Conservation (phyloP, 2,797 vertebrate genomes). For the Enteromius afrohamiltoni region DNA sequence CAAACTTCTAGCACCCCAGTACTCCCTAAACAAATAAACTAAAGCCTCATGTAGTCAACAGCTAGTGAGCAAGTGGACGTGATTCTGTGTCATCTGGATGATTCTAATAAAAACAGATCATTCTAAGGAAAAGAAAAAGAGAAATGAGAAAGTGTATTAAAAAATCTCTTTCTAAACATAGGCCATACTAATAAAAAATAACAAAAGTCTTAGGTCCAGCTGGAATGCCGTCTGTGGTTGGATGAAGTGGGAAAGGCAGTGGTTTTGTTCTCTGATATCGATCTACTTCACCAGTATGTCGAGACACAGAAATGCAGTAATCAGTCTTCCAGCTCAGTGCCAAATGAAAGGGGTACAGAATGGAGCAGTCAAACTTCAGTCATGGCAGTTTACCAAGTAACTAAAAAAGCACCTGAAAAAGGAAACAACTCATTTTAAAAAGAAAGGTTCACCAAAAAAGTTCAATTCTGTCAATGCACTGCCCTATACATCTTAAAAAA, state of each 20-base stretch:
- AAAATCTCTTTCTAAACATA: conserved; percentile 32
- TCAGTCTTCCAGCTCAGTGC: conserved; percentile 64
- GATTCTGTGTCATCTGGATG: neutral
- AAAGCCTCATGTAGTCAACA: conserved; percentile 53
- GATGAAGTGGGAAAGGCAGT: conserved; percentile 65
- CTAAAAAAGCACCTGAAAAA: neutral
- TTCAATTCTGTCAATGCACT: neutral
- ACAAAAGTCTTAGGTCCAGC: conserved; percentile 53
- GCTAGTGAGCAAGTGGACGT: conserved; percentile 46
- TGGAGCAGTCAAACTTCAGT: conserved; percentile 14
- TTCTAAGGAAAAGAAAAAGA: conserved; percentile 17
- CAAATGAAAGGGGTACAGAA: conserved; percentile 54
- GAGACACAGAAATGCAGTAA: conserved; percentile 62
- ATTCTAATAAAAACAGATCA: neutral
- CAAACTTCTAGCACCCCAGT: conserved; percentile 69
- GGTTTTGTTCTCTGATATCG: conserved; percentile 67
- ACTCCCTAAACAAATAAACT: conserved; percentile 67
- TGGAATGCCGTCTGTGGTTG: conserved; percentile 51
- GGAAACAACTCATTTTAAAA: conserved; percentile 1
- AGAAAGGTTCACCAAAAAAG: neutral
- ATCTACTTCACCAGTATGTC: conserved; percentile 72
- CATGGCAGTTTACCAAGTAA: neutral
- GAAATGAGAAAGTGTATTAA: conserved; percentile 36
- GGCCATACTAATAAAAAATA: conserved; percentile 57
- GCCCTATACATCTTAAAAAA: neutral